Evolutionary conservation across 2,888 invertebrate species (phyloP).

Genomic region (Hirtodrosophila alboralis): DNA sequence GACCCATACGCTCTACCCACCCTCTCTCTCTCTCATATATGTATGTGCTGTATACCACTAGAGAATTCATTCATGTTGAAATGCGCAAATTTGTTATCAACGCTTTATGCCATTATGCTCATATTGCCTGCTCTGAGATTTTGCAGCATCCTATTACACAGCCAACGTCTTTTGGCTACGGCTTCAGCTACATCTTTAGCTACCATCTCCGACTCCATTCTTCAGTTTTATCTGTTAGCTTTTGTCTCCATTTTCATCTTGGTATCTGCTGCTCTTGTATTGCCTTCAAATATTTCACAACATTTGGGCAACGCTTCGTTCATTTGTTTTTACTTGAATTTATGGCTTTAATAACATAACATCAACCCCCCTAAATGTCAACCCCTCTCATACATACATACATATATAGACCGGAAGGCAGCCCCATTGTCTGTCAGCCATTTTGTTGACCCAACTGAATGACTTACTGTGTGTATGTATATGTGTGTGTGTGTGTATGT

Average conservation of each 20-base stretch:
- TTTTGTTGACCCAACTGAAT: constrained; percentile 55
- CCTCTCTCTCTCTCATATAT: constrained; percentile 8
- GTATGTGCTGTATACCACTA: constrained; percentile 58
- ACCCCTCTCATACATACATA: background rate
- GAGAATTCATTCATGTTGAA: constrained; percentile 82
- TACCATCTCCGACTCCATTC: constrained; percentile 13
- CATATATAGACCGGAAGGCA: constrained; percentile 28
- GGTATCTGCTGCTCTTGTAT: constrained; percentile 18
- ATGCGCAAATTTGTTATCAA: constrained; percentile 82
- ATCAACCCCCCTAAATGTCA: constrained; percentile 23
- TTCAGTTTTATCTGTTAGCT: constrained; percentile 9
- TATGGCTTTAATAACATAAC: constrained; percentile 69
- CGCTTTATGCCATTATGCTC: constrained; percentile 80
- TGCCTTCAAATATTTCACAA: constrained; percentile 41
- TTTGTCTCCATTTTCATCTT: constrained; percentile 2
- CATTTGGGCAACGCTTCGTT: constrained; percentile 65
- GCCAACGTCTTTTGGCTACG: no score
- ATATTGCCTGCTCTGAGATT: constrained; percentile 65
- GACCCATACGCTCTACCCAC: constrained; percentile 1
- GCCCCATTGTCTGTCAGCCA: constrained; percentile 59
- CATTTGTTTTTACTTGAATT: constrained; percentile 72
- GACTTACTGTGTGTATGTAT: background rate
- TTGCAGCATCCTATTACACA: constrained; percentile 44
- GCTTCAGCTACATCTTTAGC: constrained; percentile 1
- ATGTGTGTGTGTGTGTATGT: constrained; percentile 5